Conservation (phyloP, 2,888 invertebrate genomes). For the Eurytoma californica region DNA sequence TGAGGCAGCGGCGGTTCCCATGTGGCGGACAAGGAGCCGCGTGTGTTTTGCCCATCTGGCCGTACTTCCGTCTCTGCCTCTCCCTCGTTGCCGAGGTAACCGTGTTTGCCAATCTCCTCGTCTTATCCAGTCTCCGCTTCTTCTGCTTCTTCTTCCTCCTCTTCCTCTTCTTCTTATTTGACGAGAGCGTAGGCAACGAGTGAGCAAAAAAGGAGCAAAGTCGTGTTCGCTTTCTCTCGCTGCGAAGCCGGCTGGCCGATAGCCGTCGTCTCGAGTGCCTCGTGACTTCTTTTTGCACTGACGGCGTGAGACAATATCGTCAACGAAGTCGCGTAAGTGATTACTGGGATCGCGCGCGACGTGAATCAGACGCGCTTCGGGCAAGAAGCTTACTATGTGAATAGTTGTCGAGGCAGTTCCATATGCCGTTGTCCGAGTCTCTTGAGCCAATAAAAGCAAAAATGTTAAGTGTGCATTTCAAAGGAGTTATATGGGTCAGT, state of each 20-base stretch:
- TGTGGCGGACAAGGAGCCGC: constrained; percentile 23
- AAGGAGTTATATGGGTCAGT: too few relatives aligned
- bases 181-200: constrained; percentile 22
- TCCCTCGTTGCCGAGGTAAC: constrained; percentile 57
- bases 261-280: constrained; percentile 37
- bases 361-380: constrained; percentile 1
- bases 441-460: too few relatives aligned
- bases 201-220: constrained; percentile 38
- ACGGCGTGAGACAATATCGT: constrained; percentile 16
- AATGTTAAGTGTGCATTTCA: too few relatives aligned
- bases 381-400: constrained; percentile 37
- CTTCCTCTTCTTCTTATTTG: constrained; percentile 13
- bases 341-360: constrained; percentile 38
- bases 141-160: constrained; percentile 37
- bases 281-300: constrained; percentile 2
- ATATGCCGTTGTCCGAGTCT: too few relatives aligned
- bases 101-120: constrained; percentile 53
- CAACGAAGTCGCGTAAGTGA: constrained; percentile 46
- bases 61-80: background rate
- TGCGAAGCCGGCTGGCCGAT: constrained; percentile 30
- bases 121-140: constrained; percentile 48
- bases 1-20: background rate
- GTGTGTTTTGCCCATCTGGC: constrained; percentile 45
- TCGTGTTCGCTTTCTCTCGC: constrained; percentile 17
- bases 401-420: background rate